These are phyloP conservation scores for Cataglyphis albicans DNA, from an alignment of 2,888 invertebrate genomes.

Conservation along the genomic window DNA sequence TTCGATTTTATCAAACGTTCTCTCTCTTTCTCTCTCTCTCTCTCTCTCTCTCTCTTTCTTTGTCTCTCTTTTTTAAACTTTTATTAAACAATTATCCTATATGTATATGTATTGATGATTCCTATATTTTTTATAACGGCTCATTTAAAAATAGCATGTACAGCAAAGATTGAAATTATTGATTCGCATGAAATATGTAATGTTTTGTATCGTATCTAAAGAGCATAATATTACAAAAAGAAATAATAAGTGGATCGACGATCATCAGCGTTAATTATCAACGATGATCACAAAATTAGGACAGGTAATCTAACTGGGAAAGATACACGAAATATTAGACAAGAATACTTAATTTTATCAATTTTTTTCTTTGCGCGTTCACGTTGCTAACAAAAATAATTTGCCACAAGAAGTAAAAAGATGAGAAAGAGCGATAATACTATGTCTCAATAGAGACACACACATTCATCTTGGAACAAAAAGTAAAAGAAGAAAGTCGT, in stretches of 20 bases:
- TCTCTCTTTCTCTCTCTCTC: not conserved
- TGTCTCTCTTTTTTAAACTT: not conserved
- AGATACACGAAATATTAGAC: not conserved
- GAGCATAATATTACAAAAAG: conserved; percentile 1
- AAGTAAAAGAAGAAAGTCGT: conserved; percentile 9
- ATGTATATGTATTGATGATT: not conserved
- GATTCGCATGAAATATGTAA: not conserved
- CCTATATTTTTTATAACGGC: conserved; percentile 10
- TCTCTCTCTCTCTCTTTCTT: not conserved
- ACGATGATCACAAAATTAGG: conserved; percentile 13
- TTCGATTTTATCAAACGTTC: conserved; percentile 11
- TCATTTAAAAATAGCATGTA: conserved; percentile 1
- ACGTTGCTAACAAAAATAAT: not conserved
- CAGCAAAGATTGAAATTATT: conserved; percentile 7
- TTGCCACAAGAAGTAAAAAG: not conserved
- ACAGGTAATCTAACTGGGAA: not conserved
- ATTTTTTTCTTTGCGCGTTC: not conserved
- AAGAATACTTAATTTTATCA: conserved; percentile 22
- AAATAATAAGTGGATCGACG: conserved; percentile 16
- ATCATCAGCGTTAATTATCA: too few relatives aligned
- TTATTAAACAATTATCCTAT: conserved; percentile 5
- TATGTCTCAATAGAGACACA: not conserved
- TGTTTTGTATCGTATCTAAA: conserved; percentile 8
- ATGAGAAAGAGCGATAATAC: conserved; percentile 16
- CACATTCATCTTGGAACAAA: conserved; percentile 27